These are phyloP conservation scores for Falco naumanni DNA, from an alignment of 2,797 vertebrate genomes.

Conservation along the genomic window DNA sequence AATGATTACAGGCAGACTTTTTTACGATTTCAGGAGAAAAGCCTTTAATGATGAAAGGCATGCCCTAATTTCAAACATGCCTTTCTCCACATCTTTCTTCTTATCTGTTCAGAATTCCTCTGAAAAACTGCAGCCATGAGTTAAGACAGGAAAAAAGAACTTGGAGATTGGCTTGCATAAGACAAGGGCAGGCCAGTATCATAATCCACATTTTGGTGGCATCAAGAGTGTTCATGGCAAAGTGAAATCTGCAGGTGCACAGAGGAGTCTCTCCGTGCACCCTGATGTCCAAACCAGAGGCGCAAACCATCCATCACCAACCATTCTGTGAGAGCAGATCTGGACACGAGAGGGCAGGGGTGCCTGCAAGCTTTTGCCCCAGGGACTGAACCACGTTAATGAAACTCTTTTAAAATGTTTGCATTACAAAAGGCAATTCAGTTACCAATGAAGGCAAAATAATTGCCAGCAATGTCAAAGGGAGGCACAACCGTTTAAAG, in stretches of 20 bases:
- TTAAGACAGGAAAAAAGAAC: neutral
- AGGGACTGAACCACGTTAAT: neutral
- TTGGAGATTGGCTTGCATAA: neutral
- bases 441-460: neutral
- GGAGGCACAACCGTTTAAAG: neutral
- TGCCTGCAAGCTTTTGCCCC: neutral
- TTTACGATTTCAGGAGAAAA: neutral
- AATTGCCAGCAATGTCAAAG: neutral
- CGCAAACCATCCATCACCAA: accelerated
- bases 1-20: neutral
- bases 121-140: neutral
- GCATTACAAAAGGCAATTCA: neutral
- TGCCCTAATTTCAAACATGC: neutral
- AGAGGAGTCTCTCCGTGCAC: accelerated
- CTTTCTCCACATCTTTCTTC: neutral
- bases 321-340: neutral
- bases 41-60: neutral
- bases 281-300: neutral
- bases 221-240: neutral
- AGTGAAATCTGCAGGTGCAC: neutral
- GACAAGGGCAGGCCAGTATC: neutral
- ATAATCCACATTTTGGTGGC: neutral
- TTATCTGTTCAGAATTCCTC: neutral
- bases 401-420: neutral
- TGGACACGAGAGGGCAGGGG: neutral